phyloP scores from a whole-genome alignment of 2,113 vertebrate species.

The Poeciliopsis occidentalis region DNA sequence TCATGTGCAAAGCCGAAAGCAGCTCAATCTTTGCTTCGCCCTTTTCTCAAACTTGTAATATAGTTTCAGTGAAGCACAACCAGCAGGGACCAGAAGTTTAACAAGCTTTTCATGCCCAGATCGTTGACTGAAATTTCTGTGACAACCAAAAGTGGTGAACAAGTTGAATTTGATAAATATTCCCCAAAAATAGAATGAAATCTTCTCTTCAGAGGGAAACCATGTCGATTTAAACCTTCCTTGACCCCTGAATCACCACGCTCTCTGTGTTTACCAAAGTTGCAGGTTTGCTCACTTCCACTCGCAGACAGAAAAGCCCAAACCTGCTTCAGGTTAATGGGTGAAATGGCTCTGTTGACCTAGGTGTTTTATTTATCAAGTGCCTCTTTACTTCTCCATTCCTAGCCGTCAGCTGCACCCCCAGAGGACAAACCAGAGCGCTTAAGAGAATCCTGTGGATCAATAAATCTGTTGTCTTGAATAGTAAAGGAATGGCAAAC shows the following conservation, averaged over 20 bases:
- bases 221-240: constrained; percentile 1
- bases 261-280: constrained; percentile 42
- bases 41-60: no score
- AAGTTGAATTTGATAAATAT: neutral
- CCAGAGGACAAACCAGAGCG: constrained; percentile 75
- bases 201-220: neutral
- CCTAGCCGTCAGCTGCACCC: constrained; percentile 71
- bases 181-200: neutral
- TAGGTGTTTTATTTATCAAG: constrained; percentile 79
- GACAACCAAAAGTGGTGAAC: neutral
- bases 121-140: fast-evolving
- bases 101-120: neutral
- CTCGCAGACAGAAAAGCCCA: constrained; percentile 31
- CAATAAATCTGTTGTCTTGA: constrained; percentile 78
- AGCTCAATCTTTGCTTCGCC: constrained; percentile 37
- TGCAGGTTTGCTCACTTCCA: constrained; percentile 49
- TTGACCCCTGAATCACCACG: constrained; percentile 54
- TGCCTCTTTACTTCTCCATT: constrained; percentile 77
- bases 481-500: constrained; percentile 58
- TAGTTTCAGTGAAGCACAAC: neutral
- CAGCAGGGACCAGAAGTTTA: neutral
- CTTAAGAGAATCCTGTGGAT: constrained; percentile 73
- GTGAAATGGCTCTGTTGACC: constrained; percentile 78
- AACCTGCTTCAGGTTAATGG: constrained; percentile 76
- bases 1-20: constrained; percentile 36